Evolutionary conservation across 2,113 vertebrate genomes (phyloP).

Genomic region (Alectura lathami): DNA sequence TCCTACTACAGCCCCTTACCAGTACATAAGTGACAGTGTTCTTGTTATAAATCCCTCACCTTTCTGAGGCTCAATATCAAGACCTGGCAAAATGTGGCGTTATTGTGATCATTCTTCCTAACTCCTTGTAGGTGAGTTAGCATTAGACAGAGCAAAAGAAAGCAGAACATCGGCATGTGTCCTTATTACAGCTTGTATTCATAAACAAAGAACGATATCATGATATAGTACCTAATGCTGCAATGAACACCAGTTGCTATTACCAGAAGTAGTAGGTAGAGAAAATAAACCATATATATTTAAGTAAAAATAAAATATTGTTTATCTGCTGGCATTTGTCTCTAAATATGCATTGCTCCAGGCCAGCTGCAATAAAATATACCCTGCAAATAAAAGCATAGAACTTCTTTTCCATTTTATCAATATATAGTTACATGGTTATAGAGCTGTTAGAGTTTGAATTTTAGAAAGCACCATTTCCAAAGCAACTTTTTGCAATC

Average conservation of each 20-base stretch:
- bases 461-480: neutral
- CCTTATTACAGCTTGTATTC: neutral
- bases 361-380: neutral
- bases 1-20: neutral
- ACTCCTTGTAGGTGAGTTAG: neutral
- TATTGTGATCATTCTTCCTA: neutral
- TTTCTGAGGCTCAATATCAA: neutral
- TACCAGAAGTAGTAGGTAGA: neutral
- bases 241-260: neutral
- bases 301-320: neutral
- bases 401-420: neutral
- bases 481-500: neutral
- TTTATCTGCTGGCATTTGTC: neutral
- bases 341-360: neutral
- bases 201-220: neutral
- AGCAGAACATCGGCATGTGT: neutral
- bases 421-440: neutral
- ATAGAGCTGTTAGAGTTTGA: neutral
- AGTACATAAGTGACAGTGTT: neutral
- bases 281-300: neutral
- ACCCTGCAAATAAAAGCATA: neutral
- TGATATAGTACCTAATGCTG: neutral
- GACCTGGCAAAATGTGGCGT: neutral
- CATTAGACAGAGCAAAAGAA: neutral
- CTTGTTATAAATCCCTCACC: neutral